Percentiles rank a stretch among this genome's conserved stretches.
phyloP scores from a whole-genome alignment of 2,888 invertebrate genomes.

The Apamea epomidion region DNA sequence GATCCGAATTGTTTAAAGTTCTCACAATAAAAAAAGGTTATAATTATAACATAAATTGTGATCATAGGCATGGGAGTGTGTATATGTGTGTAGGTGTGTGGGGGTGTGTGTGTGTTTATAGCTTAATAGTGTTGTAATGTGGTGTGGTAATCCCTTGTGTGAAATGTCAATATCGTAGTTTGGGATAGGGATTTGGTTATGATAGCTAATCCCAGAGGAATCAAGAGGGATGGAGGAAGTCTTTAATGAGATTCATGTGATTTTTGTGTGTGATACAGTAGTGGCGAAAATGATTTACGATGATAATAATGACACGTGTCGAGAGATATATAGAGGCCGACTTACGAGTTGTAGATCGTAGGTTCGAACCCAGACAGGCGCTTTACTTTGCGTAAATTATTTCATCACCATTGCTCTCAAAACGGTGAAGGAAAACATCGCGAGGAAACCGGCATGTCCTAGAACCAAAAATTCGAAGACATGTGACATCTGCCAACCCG shows the following conservation, averaged over 20 bases:
- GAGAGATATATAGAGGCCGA: background rate
- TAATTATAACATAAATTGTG: slow-evolving; percentile 71
- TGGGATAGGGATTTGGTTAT: slow-evolving; percentile 61
- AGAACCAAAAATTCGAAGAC: too few relatives aligned
- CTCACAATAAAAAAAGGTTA: slow-evolving; percentile 80
- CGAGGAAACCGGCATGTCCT: too few relatives aligned
- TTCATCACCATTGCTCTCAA: too few relatives aligned
- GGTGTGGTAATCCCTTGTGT: slow-evolving; percentile 71
- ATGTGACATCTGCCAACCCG: too few relatives aligned
- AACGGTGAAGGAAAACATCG: too few relatives aligned
- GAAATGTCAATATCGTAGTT: slow-evolving; percentile 73
- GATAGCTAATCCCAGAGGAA: slow-evolving; percentile 60
- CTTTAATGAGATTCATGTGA: slow-evolving; percentile 51
- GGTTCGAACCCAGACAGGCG: too few relatives aligned
- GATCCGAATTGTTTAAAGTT: slow-evolving; percentile 86
- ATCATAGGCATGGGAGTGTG: slow-evolving; percentile 18
- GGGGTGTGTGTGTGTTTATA: slow-evolving; percentile 46
- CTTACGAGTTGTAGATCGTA: too few relatives aligned
- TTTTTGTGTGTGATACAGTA: slow-evolving; percentile 23
- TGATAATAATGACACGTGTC: too few relatives aligned
- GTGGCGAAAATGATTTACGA: background rate
- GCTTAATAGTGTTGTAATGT: slow-evolving; percentile 69
- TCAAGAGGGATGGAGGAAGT: slow-evolving; percentile 33
- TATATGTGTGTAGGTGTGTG: slow-evolving; percentile 41
- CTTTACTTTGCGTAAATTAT: too few relatives aligned